A percentile compares a stretch with the other conserved stretches of the same genome.
phyloP scores from a whole-genome alignment of 1,140 invertebrate species.

The Dufourea novaeangliae region DNA sequence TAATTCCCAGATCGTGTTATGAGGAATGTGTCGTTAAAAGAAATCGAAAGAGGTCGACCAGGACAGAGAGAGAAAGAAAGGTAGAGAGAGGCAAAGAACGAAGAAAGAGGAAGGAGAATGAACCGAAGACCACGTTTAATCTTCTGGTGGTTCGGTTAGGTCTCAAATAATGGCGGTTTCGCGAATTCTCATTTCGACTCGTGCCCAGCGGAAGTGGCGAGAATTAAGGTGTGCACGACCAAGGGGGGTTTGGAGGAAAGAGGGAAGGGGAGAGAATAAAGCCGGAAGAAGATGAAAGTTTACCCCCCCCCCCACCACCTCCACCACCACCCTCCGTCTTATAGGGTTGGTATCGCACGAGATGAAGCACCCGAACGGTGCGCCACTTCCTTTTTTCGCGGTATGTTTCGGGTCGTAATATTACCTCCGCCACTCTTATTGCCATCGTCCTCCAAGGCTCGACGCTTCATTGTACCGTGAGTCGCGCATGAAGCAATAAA shows the following conservation, averaged over 20 bases:
- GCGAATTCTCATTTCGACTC: constrained; percentile 29
- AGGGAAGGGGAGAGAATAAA: constrained; percentile 33
- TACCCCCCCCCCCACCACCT: constrained; percentile 17
- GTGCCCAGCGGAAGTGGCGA: constrained; percentile 1
- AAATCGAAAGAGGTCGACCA: background rate
- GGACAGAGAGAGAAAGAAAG: background rate
- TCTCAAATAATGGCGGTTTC: constrained; percentile 45
- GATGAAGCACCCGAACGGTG: constrained; percentile 43
- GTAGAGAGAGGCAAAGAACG: background rate
- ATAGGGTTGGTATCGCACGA: constrained; percentile 7
- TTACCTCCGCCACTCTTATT: constrained; percentile 47
- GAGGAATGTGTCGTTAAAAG: background rate
- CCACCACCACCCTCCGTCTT: no score
- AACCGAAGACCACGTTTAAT: background rate
- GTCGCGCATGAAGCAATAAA: constrained; percentile 39
- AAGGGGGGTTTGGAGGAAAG: background rate
- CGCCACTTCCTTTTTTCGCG: constrained; percentile 31
- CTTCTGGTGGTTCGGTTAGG: constrained; percentile 32
- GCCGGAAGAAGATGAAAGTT: constrained; percentile 54
- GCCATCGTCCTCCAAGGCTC: constrained; percentile 30
- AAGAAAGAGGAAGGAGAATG: background rate
- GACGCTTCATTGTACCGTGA: constrained; percentile 40
- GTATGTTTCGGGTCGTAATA: constrained; percentile 54
- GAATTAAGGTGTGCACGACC: constrained; percentile 44
- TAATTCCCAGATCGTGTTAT: constrained; percentile 3